These are phyloP conservation scores for Drosophila nasuta DNA, from an alignment of 1,140 invertebrate species.

Conservation along the genomic window DNA sequence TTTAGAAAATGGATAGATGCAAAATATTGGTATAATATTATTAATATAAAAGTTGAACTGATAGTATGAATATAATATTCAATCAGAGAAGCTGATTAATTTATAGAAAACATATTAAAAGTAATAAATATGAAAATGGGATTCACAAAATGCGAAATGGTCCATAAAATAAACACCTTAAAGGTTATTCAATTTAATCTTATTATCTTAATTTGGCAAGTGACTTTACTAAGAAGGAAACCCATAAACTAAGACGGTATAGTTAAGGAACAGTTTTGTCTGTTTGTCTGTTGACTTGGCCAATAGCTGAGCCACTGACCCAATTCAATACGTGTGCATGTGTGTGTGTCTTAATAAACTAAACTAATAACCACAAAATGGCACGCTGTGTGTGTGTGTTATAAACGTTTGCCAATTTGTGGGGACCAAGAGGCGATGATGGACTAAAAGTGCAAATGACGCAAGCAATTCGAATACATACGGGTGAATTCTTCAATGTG, in stretches of 20 bases:
- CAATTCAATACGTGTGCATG: constrained; percentile 2
- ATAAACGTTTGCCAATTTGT: constrained; percentile 25
- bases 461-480: constrained; percentile 54
- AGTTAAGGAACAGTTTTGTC: neutral
- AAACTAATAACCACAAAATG: constrained; percentile 64
- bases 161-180: too few relatives aligned
- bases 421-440: constrained; percentile 15
- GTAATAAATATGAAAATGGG: too few relatives aligned
- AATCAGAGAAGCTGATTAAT: too few relatives aligned
- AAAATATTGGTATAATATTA: too few relatives aligned
- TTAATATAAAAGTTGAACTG: too few relatives aligned
- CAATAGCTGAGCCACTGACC: constrained; percentile 8
- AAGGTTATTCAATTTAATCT: neutral
- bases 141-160: too few relatives aligned
- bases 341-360: constrained; percentile 55
- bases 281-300: constrained; percentile 1
- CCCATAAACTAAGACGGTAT: neutral
- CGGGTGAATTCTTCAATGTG: neutral
- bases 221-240: neutral
- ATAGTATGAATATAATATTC: too few relatives aligned
- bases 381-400: constrained; percentile 14
- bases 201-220: neutral
- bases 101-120: too few relatives aligned
- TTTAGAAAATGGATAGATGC: too few relatives aligned
- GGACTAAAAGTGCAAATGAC: constrained; percentile 73